Conservation (phyloP, 35 echinoderm and acorn worm species). For the Acanthaster planci region DNA sequence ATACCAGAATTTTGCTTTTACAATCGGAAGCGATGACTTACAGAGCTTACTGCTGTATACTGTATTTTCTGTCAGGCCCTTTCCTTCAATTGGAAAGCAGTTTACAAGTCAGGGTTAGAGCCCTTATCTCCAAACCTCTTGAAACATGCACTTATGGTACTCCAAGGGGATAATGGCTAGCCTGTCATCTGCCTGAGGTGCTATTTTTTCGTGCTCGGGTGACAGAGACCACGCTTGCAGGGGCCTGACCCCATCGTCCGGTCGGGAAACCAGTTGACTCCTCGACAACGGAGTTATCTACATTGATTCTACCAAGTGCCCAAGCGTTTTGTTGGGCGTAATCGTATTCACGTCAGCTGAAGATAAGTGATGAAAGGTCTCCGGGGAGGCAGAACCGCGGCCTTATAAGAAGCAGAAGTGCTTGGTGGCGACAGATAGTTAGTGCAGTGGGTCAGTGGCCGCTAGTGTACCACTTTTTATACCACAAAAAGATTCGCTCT, state of each 20-base stretch:
- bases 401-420: background rate
- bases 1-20: too few species aligned
- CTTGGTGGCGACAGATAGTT: background rate
- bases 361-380: conserved; percentile 27
- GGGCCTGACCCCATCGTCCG: background rate
- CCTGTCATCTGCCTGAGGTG: background rate
- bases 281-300: background rate
- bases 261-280: background rate
- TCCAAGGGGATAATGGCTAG: background rate
- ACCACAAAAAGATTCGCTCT: background rate
- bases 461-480: background rate
- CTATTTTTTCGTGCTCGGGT: background rate
- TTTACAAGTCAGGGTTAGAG: too few species aligned
- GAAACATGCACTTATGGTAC: background rate
- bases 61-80: too few species aligned
- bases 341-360: conserved; percentile 26
- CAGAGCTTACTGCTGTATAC: too few species aligned
- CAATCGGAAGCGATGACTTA: too few species aligned
- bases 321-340: background rate
- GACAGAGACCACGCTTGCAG: background rate
- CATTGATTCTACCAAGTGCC: background rate
- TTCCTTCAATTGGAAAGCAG: too few species aligned
- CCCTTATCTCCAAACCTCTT: background rate
- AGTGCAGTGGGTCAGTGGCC: background rate
- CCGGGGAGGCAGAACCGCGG: background rate